Evolutionary conservation across 1,140 invertebrate genomes (phyloP), one percentile per base, ranked within the genome.

Genomic region (Mercenaria mercenaria): DNA sequence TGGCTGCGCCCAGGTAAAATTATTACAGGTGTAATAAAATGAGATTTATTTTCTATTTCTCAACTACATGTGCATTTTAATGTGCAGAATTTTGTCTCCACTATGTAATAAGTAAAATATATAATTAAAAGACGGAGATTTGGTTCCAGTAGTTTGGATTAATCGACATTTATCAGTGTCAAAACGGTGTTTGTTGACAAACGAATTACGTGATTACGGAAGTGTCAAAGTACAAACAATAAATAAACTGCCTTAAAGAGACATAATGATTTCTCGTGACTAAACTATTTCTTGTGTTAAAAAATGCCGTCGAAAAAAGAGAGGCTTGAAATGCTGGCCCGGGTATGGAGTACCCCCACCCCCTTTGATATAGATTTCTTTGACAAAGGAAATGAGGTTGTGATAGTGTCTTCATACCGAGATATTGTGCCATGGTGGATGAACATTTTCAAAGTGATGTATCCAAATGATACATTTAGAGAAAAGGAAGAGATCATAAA

Each of bases 291-390:
- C 2, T 52, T 47, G 4, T 13, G 10, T 32, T 0, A 43, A n/a
- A 61, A 87, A 81, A 94, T 94, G 93, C 92, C 94, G 79, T 94
- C 94, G 0, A 94, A 94, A 77, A 95, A 94, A 81, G 93, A 95
- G 34, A 81, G 94, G 29, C 87, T 90, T 26, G 88, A 92, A 69
- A 90, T 94, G 15, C 64, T 95, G 18, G 92, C 94, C 1, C 88
- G 92, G 34, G 94, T 95, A 15, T 95, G 94, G 94, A 91, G 91
- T 15, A 94, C 93, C 8, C 94, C 94, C 23, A 95, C 94, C 1
- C 92, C 93, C 0, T 91, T 93, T 88, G 93, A 94, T 77, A 92
- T 95, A 34, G 94, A 95, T 61, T 93, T 95, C 52, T 94, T 95
- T 56, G 94, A 95, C 83, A 94, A 95, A 90, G 94, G 94, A 18